Evolutionary conservation across 2,113 vertebrate species (phyloP).

Genomic region (Cryptotis parvus): DNA sequence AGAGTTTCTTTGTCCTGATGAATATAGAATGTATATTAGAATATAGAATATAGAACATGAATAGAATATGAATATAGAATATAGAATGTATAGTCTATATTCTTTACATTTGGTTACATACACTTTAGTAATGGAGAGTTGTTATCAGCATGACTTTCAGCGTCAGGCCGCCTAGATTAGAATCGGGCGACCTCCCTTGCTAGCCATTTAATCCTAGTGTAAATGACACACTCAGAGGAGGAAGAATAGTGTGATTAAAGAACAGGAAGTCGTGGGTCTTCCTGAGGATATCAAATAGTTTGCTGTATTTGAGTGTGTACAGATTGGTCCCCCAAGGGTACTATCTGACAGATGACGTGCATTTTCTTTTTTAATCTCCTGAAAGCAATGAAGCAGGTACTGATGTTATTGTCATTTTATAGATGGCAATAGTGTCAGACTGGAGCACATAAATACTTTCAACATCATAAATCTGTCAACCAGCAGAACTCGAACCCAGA

Average conservation of each 20-base stretch:
- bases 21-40: no score
- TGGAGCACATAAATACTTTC: neutral
- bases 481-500: neutral
- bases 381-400: neutral
- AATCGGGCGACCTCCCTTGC: neutral
- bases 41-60: no score
- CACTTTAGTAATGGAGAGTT: neutral
- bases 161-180: conserved; percentile 14
- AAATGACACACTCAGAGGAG: neutral
- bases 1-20: conserved; percentile 29
- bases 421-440: neutral
- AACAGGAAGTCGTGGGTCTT: neutral
- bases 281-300: neutral
- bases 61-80: no score
- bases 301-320: neutral
- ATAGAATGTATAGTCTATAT: neutral
- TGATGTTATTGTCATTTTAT: conserved; percentile 8
- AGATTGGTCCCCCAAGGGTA: neutral
- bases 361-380: conserved; percentile 52
- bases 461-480: neutral
- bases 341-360: neutral
- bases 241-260: neutral
- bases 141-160: conserved; percentile 28
- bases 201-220: neutral
- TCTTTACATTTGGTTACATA: conserved; percentile 2